Conservation (phyloP, 2,113 vertebrate species). For the Litocranius walleri region DNA sequence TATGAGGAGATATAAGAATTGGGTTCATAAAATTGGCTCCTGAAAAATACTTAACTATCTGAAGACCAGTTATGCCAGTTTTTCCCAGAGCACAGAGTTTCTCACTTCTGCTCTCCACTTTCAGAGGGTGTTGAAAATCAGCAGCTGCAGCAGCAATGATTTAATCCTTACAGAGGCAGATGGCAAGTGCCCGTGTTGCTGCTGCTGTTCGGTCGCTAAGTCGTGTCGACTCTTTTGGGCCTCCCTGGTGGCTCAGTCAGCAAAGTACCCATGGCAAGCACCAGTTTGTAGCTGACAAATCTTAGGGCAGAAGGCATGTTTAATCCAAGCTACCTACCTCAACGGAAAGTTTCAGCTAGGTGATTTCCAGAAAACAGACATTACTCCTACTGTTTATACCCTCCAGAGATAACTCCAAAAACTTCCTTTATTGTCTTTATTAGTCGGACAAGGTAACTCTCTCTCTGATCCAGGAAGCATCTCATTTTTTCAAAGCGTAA, state of each 20-base stretch:
- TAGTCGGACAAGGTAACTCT: background rate
- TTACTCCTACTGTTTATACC: background rate
- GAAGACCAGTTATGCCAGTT: background rate
- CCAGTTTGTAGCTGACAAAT: background rate
- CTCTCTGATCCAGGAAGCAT: background rate
- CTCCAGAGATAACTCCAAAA: background rate
- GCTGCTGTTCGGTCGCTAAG: background rate
- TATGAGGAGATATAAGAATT: background rate
- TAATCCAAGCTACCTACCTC: background rate
- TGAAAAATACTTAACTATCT: background rate
- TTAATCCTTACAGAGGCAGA: background rate
- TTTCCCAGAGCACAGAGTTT: background rate
- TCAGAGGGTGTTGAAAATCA: background rate
- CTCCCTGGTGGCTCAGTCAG: background rate
- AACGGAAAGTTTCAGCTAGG: background rate
- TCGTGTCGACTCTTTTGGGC: background rate
- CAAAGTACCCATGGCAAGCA: background rate
- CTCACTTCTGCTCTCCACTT: background rate
- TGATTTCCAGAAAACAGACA: constrained; percentile 29
- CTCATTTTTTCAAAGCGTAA: background rate
- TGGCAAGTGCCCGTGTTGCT: background rate
- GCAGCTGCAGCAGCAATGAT: background rate
- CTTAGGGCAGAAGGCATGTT: background rate
- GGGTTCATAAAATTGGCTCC: background rate
- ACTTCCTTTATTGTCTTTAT: background rate